Base-by-base conservation (phyloP, 2,888 invertebrate species). In the Apomyelois bistriatella region DNA sequence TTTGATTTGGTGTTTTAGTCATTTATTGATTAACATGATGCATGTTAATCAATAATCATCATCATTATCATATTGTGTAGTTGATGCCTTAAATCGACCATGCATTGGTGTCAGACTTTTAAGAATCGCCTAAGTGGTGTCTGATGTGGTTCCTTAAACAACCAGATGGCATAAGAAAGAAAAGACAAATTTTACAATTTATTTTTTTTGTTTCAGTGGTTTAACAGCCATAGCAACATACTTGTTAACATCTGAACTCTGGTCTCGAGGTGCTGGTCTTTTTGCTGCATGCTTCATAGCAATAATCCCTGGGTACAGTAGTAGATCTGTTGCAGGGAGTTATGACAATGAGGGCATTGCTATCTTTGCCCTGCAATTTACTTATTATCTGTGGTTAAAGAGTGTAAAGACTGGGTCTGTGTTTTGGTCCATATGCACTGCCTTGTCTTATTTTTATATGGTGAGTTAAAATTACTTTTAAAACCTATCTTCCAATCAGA, bases 321-420 rank as follows among this genome's bases (percentile, higher is more conserved):
- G 98, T 74, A 93, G 99, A 56, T 99, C 99, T 0, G 99, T 99
- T 10, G 99, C 99, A 32, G 99, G 99, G 22, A 99, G 99, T 72
- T 99, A 99, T 80, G 99, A 99, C 79, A 99, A 99, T 89, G 99
- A 99, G 89, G 99, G 99, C 60, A 99, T 99, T 76, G 99, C 99
- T 51, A 99, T 99, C 70, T 99, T 99, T 91, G 99, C 99, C 1
- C 92, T 99, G 51, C 99, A 99, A 90, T 97, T 99, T 79, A 99
- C 99, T 1, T 99, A 99, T 79, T 99, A 95, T 78, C 91, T 99
- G 48, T 99, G 99, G 99, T 95, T 99, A 48, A 98, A 98, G 80
- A 96, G 99, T 53, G 96, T 99, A 5, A 99, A 99, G 85, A 98
- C 97, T 62, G 99, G 99, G 22, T 97, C 99, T 3, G 94, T 99